phyloP scores from a whole-genome alignment of 2,113 vertebrate genomes.

The Piprites chloris region DNA sequence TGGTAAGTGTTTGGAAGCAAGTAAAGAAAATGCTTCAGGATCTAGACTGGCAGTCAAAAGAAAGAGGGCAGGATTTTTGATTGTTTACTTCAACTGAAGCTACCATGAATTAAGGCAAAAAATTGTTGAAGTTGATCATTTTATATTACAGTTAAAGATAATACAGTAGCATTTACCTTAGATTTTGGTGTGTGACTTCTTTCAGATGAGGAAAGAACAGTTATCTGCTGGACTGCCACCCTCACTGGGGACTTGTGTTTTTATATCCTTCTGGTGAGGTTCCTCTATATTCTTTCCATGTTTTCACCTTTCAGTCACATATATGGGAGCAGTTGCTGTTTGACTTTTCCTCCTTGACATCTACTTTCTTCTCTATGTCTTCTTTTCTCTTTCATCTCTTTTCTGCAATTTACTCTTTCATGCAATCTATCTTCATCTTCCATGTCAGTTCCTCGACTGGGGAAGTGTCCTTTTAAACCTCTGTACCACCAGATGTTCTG shows the following conservation, averaged over 20 bases:
- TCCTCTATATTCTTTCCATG: not conserved
- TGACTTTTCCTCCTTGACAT: not conserved
- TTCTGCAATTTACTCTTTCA: not conserved
- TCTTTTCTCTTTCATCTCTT: not conserved
- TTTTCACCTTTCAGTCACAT: not conserved
- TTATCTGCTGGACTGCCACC: not conserved
- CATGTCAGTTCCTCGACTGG: not conserved
- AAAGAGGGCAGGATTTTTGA: not conserved
- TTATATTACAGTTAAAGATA: not conserved
- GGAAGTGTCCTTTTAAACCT: not conserved
- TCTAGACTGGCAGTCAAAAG: not conserved
- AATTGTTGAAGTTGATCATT: fast-evolving
- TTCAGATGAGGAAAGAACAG: not conserved
- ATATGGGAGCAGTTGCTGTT: not conserved
- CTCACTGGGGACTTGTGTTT: not conserved
- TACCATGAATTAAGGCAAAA: not conserved
- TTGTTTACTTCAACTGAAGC: not conserved
- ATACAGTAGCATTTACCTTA: not conserved
- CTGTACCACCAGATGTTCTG: not conserved
- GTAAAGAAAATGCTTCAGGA: not conserved
- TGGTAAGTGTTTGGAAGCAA: not conserved
- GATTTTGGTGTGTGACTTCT: fast-evolving
- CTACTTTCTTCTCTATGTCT: not conserved
- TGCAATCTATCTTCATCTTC: not conserved
- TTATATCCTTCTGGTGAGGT: not conserved